Evolutionary conservation across 2,888 invertebrate genomes (phyloP).

Genomic region (Pachymerium ferrugineum): DNA sequence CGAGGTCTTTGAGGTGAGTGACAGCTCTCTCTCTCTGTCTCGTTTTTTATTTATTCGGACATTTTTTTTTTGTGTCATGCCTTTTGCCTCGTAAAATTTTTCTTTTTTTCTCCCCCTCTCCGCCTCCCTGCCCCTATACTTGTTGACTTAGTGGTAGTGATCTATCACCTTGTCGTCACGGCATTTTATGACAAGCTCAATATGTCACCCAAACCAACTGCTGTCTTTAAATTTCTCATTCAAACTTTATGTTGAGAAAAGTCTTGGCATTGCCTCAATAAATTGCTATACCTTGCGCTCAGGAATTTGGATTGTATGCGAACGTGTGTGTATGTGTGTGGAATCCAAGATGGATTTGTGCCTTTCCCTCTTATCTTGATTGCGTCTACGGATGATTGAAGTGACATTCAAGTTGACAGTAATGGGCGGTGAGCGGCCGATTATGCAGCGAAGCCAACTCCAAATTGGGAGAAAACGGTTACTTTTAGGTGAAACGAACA

Average conservation of each 20-base stretch:
- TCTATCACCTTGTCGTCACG: conserved; percentile 17
- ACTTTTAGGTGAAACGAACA: too few relatives aligned
- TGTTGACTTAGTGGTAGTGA: conserved; percentile 27
- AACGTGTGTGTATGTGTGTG: conserved; percentile 15
- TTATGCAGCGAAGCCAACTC: conserved; percentile 8
- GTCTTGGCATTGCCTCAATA: conserved; percentile 3
- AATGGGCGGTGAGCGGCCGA: conserved; percentile 20
- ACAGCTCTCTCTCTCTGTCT: conserved; percentile 20
- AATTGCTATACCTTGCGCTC: neutral
- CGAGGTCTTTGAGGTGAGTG: neutral
- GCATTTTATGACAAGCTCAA: conserved; percentile 22
- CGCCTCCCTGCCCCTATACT: too few relatives aligned
- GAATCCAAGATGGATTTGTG: neutral
- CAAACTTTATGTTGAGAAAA: conserved; percentile 7
- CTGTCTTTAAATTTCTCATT: conserved; percentile 4
- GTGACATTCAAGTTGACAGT: conserved; percentile 3
- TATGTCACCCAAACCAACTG: conserved; percentile 15
- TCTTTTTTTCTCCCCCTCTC: too few relatives aligned
- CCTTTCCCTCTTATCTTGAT: neutral
- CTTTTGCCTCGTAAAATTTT: conserved; percentile 14
- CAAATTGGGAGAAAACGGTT: neutral
- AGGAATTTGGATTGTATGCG: conserved; percentile 24
- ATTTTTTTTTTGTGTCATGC: neutral
- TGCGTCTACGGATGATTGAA: conserved; percentile 14
- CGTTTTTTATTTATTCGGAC: conserved; percentile 10